Percentiles rank a stretch among this genome's conserved stretches.
These are phyloP conservation scores for Chrysaora quinquecirrha DNA, from an alignment of 30 jellyfish, hydroid and myxozoan genomes.

Conservation along the genomic window DNA sequence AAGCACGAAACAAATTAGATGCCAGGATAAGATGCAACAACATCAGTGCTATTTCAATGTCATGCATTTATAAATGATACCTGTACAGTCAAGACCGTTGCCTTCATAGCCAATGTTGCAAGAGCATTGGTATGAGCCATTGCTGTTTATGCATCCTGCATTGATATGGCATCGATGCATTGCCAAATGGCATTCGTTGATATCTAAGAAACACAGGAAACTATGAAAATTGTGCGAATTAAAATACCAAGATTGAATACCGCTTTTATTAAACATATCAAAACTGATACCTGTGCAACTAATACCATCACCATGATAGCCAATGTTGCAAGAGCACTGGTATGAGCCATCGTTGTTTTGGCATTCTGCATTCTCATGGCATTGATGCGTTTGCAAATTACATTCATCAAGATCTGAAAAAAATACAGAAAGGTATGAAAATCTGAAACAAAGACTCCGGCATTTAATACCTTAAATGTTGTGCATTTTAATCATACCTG, in stretches of 20 bases:
- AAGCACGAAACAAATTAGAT: slow-evolving; percentile 34
- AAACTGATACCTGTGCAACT: background rate
- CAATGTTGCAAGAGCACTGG: slow-evolving; percentile 38
- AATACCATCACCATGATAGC: slow-evolving; percentile 49
- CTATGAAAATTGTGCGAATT: no score
- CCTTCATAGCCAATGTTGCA: slow-evolving; percentile 48
- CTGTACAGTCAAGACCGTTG: slow-evolving; percentile 27
- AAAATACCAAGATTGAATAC: no score
- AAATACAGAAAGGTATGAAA: no score
- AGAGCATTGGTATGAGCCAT: slow-evolving; percentile 15
- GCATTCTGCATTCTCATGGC: slow-evolving; percentile 40
- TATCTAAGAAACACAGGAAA: slow-evolving; percentile 7
- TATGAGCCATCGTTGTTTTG: slow-evolving; percentile 22
- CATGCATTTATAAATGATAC: slow-evolving; percentile 35
- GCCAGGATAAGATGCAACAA: slow-evolving; percentile 34
- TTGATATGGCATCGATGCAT: slow-evolving; percentile 20
- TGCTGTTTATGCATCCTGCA: slow-evolving; percentile 11
- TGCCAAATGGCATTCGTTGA: slow-evolving; percentile 28
- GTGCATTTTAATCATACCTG: background rate
- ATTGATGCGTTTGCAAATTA: background rate
- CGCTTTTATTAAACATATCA: no score
- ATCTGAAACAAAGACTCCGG: no score
- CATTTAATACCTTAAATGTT: no score
- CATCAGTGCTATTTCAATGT: slow-evolving; percentile 4
- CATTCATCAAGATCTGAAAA: slow-evolving; percentile 69